Base-by-base conservation (phyloP, 2,888 invertebrate genomes). In the Eurytoma californica region DNA sequence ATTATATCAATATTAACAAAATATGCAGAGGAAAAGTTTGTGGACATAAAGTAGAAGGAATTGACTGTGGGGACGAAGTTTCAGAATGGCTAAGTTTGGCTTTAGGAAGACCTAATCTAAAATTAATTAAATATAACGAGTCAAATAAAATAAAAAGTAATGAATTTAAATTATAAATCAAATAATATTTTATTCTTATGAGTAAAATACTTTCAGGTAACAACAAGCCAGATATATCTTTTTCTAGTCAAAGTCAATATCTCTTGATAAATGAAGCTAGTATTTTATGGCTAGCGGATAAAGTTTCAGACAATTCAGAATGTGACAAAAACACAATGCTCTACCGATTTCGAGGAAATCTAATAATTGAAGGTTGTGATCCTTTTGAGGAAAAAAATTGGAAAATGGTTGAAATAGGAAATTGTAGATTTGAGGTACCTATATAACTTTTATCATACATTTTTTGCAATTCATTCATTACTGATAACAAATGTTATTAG, bases 331-430 rank as follows among this genome's bases (percentile, higher is more conserved):
- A 94, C 51, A 92, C 93, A 83, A 91, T 97, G 53, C 91, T 95
- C 3, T 92, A 93, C 80, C 92, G 98, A 84, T 98, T 99, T 90
- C 93, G 99, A 86, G 95, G 96, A n/a, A 99, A 99, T 91, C 92
- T 99, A 57, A 92, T 98, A 2, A 92, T 98, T 16, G 93, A 94
- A 82, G 95, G 95, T 73, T 90, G 92, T 2, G 86, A 91, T 39
- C 92, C 96, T n/a, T 94, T 97, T 86, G 93, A 93, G 47, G 98
- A 98, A 92, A 94, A 94, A 70, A 89, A 92, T 0, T 96, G 96
- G 93, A 90, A 92, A 20, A 87, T 90, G 77, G 86, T 97, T 77
- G 87, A 90, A 68, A 94, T 97, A 84, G 95, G 95, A 65, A 91
- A 92, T 72, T 90, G 92, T 82, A 87, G 90, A 74, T 95, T 96